A percentile compares a stretch with the other conserved stretches of the same genome.
Conservation (phyloP, 2,888 invertebrate genomes). For the Scrobipalpa atriplicella region DNA sequence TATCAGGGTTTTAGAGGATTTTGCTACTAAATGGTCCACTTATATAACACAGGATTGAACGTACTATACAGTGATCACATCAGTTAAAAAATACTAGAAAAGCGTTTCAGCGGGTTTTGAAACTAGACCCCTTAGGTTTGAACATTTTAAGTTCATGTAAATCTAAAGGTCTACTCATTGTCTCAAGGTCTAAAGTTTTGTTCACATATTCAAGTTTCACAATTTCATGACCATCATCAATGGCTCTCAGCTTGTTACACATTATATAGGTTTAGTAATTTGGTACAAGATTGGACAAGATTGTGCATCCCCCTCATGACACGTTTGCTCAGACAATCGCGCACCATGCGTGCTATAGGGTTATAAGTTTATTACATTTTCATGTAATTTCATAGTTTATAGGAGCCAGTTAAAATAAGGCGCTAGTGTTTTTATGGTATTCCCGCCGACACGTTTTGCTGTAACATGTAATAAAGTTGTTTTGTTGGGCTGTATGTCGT, state of each 20-base stretch:
- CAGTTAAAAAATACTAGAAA: too few species aligned
- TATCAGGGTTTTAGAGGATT: too few species aligned
- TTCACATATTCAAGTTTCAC: too few species aligned
- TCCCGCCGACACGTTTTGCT: conserved; percentile 14
- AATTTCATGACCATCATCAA: too few species aligned
- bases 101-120: too few species aligned
- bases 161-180: too few species aligned
- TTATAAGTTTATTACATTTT: conserved; percentile 36
- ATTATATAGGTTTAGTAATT: not conserved
- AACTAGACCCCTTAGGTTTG: too few species aligned
- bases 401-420: conserved; percentile 21
- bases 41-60: too few species aligned
- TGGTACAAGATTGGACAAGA: not conserved
- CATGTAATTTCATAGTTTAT: conserved; percentile 37
- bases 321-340: conserved; percentile 35
- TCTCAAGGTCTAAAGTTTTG: too few species aligned
- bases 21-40: too few species aligned
- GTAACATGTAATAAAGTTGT: conserved; percentile 18
- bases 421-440: conserved; percentile 19
- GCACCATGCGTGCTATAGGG: conserved; percentile 43
- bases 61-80: too few species aligned
- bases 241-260: not conserved
- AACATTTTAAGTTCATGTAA: too few species aligned
- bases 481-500: conserved; percentile 10
- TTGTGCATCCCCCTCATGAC: not conserved